These are phyloP conservation scores for Cygnus buccinator DNA, from an alignment of 2,113 vertebrate genomes.

Conservation along the genomic window DNA sequence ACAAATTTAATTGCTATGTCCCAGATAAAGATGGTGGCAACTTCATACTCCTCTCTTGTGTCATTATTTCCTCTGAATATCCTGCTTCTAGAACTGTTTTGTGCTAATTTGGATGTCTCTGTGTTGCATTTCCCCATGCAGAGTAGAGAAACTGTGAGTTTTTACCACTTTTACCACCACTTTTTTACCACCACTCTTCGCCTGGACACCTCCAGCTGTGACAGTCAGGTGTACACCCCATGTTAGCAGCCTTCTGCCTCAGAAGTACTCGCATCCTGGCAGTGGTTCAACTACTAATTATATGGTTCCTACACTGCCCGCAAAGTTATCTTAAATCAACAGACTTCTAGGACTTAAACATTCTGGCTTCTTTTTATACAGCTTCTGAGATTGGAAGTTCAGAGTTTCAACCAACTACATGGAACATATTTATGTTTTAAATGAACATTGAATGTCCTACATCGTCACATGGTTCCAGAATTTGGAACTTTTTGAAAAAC, in stretches of 20 bases:
- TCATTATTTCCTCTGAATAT: not conserved
- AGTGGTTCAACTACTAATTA: not conserved
- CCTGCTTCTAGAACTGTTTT: not conserved
- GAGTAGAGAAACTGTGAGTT: not conserved
- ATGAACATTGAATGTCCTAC: not conserved
- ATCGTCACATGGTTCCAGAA: not conserved
- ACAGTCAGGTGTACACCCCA: not conserved
- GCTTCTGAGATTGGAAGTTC: not conserved
- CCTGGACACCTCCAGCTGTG: not conserved
- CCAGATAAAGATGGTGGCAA: not conserved
- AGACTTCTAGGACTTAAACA: not conserved
- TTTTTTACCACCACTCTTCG: not conserved
- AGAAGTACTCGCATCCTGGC: not conserved
- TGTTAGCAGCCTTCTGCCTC: not conserved
- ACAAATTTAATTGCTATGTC: not conserved
- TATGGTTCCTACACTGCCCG: not conserved
- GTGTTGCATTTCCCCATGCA: not conserved
- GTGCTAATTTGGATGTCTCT: not conserved
- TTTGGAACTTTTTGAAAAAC: not conserved
- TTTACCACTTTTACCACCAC: not conserved
- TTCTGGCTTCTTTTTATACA: not conserved
- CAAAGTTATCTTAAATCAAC: not conserved
- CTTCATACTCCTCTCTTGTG: not conserved
- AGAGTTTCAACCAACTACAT: not conserved
- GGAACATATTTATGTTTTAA: not conserved